Evolutionary conservation across 2,888 invertebrate genomes (phyloP).

Genomic region (Brenthis hecate): DNA sequence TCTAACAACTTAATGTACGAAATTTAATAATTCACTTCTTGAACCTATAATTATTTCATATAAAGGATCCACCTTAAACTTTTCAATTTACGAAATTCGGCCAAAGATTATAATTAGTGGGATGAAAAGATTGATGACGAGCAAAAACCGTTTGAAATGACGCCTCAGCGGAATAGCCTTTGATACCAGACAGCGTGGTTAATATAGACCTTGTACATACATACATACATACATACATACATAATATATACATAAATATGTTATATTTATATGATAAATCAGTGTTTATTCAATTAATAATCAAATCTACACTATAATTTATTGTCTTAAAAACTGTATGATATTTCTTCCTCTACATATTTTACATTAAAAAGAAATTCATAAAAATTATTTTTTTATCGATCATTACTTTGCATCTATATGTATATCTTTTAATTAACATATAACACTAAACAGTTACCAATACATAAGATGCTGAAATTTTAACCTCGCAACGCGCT

Average conservation of each 20-base stretch:
- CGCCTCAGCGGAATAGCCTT: slow-evolving; percentile 32
- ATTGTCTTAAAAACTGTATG: no score
- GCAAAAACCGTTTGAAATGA: slow-evolving; percentile 38
- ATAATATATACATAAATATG: not conserved
- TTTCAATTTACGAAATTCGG: slow-evolving; percentile 43
- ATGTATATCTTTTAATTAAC: no score
- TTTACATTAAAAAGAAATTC: no score
- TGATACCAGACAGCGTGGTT: slow-evolving; percentile 32
- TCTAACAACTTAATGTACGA: slow-evolving; percentile 27
- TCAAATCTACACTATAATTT: no score
- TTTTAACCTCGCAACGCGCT: no score
- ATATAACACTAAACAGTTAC: no score
- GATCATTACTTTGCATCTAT: no score
- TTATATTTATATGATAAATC: no score
- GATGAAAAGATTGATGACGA: slow-evolving; percentile 39
- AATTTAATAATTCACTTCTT: slow-evolving; percentile 26
- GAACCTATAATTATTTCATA: slow-evolving; percentile 45
- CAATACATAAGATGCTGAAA: no score
- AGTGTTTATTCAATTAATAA: no score
- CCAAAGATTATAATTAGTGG: slow-evolving; percentile 43
- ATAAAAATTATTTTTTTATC: no score
- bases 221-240: not conserved
- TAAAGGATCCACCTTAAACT: slow-evolving; percentile 41
- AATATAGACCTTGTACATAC: not conserved
- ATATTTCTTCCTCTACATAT: no score